phyloP scores from a whole-genome alignment of 1,140 invertebrate species.

The Diabrotica virgifera region DNA sequence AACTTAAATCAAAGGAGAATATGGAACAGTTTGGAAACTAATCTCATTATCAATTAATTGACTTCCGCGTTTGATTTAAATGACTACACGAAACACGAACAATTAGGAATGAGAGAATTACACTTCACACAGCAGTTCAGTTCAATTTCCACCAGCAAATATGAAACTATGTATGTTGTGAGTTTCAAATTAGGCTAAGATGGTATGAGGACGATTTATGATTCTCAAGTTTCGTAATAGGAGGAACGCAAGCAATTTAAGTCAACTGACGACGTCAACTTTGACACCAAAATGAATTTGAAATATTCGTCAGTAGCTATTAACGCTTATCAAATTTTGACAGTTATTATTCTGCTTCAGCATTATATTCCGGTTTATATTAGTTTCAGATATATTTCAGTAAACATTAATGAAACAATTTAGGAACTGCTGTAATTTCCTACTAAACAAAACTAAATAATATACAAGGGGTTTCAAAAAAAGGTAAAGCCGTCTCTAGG shows the following conservation, averaged over 20 bases:
- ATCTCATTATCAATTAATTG: constrained; percentile 16
- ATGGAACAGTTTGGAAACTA: constrained; percentile 14
- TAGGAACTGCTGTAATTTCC: no score
- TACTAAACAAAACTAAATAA: no score
- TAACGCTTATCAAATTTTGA: neutral
- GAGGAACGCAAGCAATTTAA: neutral
- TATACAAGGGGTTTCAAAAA: no score
- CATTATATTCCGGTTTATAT: no score
- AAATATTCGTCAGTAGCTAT: neutral
- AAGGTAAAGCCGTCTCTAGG: no score
- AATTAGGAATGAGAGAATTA: constrained; percentile 13
- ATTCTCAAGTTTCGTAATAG: neutral
- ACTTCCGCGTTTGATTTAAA: constrained; percentile 16
- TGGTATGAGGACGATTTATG: neutral
- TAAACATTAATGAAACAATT: no score
- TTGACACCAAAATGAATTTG: neutral
- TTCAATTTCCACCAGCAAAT: constrained; percentile 7
- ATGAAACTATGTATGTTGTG: constrained; percentile 7
- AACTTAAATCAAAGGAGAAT: constrained; percentile 13
- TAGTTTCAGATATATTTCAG: no score
- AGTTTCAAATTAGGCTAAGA: constrained; percentile 11
- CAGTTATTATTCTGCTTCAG: neutral
- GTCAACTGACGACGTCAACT: neutral
- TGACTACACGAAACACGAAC: constrained; percentile 11
- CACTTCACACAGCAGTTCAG: constrained; percentile 6